Percentiles rank a stretch among this genome's conserved stretches.
Conservation (phyloP, 2,113 vertebrate species). For the Mystacornis crossleyi region DNA sequence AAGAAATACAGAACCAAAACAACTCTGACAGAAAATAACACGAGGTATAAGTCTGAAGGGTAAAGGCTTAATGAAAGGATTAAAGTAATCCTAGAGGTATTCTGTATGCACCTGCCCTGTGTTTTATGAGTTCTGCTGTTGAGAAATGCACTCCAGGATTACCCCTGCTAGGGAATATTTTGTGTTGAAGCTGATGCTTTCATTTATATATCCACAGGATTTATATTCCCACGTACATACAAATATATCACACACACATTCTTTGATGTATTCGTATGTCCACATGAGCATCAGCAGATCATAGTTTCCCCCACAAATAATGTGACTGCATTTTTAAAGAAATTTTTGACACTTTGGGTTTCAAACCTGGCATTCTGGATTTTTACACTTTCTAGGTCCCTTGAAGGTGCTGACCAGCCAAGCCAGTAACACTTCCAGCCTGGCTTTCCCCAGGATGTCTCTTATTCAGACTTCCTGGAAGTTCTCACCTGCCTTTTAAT, state of each 20-base stretch:
- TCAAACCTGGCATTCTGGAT: neutral
- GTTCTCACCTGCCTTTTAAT: neutral
- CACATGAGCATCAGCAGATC: neutral
- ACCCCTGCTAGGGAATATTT: neutral
- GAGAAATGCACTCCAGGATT: neutral
- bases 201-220: neutral
- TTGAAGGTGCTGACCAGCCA: neutral
- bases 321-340: neutral
- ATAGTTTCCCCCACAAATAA: neutral
- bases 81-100: neutral
- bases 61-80: neutral
- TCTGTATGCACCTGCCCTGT: neutral
- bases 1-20: neutral
- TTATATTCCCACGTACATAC: neutral
- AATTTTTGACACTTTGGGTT: neutral
- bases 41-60: neutral
- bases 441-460: neutral
- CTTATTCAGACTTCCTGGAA: neutral
- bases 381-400: neutral
- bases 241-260: neutral
- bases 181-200: neutral
- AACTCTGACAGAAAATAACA: neutral
- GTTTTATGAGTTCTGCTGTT: neutral
- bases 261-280: neutral
- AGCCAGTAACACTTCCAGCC: neutral